Percentiles rank a stretch among this genome's conserved stretches.
phyloP scores from a whole-genome alignment of 64 coral and sea anemone genomes.

The Cladopsammia gracilis region DNA sequence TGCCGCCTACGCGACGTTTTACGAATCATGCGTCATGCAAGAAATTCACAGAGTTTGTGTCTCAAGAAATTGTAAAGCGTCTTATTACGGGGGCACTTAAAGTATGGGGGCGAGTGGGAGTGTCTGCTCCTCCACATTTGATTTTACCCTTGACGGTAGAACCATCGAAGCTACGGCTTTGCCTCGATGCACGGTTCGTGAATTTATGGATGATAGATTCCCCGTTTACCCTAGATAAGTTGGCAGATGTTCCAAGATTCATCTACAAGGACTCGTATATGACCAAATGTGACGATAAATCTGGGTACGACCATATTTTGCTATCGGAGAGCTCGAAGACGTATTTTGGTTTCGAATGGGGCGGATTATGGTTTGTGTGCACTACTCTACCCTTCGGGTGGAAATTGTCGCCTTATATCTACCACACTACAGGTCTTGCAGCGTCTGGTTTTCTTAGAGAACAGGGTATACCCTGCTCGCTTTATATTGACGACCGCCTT shows the following conservation, averaged over 20 bases:
- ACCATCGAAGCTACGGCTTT: too few species aligned
- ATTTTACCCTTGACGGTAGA: not conserved
- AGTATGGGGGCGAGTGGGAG: not conserved
- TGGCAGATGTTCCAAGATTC: not conserved
- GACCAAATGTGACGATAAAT: conserved; percentile 40
- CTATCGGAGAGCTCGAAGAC: not conserved
- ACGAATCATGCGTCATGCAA: not conserved
- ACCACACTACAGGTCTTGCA: conserved; percentile 4
- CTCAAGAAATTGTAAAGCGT: not conserved
- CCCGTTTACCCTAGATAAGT: conserved; percentile 10
- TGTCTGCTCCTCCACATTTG: conserved; percentile 1
- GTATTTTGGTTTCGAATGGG: conserved; percentile 23
- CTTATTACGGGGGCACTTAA: not conserved
- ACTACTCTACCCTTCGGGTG: conserved; percentile 13
- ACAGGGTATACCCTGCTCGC: conserved; percentile 38
- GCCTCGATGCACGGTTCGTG: too few species aligned
- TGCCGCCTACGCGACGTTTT: not conserved
- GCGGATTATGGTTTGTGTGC: conserved; percentile 8
- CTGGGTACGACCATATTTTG: conserved; percentile 34
- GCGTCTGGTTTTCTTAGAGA: not conserved
- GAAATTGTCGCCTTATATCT: conserved; percentile 27
- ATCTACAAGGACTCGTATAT: not conserved
- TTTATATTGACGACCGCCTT: conserved; percentile 51
- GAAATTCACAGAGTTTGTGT: not conserved
- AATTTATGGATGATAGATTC: conserved; percentile 45